phyloP scores from a whole-genome alignment of 2,113 vertebrate species.

The Machaerirhynchus nigripectus region DNA sequence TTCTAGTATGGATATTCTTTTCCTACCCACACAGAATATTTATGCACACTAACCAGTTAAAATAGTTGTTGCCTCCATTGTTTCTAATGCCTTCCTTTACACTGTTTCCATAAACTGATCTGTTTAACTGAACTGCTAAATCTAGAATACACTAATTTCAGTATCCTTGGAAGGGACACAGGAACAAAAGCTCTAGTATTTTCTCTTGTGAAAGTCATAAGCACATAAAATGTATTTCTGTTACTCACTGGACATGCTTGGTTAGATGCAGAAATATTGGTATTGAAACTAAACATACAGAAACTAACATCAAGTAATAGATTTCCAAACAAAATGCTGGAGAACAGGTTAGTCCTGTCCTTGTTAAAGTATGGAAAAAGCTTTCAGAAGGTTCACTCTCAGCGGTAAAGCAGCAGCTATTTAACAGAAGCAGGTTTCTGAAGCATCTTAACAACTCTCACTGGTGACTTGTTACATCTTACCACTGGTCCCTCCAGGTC shows the following conservation, averaged over 20 bases:
- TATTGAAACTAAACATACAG: background rate
- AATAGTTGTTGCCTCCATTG: background rate
- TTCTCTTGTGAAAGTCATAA: background rate
- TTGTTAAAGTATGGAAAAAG: constrained; percentile 46
- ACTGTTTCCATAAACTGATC: background rate
- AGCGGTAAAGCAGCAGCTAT: constrained; percentile 34
- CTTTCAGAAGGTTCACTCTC: constrained; percentile 38
- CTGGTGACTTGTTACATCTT: constrained; percentile 75
- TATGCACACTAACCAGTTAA: background rate
- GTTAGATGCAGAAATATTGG: background rate
- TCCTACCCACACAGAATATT: background rate
- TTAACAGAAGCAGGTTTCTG: constrained; percentile 68
- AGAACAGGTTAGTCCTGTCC: constrained; percentile 3
- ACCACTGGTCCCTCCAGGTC: constrained; percentile 77
- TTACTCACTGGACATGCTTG: background rate
- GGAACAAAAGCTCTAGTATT: background rate
- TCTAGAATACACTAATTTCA: background rate
- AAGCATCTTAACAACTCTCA: constrained; percentile 70
- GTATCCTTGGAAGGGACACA: background rate
- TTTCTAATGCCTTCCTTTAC: background rate
- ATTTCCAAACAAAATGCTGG: constrained; percentile 24
- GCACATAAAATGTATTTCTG: background rate
- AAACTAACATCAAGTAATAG: constrained; percentile 3
- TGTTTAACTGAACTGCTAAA: background rate
- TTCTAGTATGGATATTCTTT: background rate